phyloP scores from a whole-genome alignment of 2,113 vertebrate genomes.

The Archocentrus centrarchus region DNA sequence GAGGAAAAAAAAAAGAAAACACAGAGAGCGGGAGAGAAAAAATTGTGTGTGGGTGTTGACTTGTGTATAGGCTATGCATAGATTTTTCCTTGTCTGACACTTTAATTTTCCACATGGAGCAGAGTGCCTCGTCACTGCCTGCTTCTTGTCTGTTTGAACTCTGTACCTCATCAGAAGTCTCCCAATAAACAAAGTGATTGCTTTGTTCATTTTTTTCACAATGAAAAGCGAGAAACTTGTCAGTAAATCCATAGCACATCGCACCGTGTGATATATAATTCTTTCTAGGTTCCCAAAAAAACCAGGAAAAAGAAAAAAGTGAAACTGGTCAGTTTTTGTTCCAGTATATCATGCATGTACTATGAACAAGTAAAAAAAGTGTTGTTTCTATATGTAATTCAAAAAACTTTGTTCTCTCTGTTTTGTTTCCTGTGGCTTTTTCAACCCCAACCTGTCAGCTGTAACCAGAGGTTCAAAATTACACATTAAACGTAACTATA shows the following conservation, averaged over 20 bases:
- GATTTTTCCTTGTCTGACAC: slow-evolving; percentile 77
- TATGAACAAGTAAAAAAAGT: no score
- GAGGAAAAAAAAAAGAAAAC: slow-evolving; percentile 62
- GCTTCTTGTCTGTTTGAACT: slow-evolving; percentile 61
- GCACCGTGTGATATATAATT: background rate
- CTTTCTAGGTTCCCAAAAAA: background rate
- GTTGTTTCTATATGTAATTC: background rate
- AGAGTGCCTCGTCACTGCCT: slow-evolving; percentile 53
- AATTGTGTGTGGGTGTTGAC: slow-evolving; percentile 73
- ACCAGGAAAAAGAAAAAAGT: no score
- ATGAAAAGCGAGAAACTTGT: background rate
- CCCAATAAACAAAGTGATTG: slow-evolving; percentile 17
- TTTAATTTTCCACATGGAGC: slow-evolving; percentile 68
- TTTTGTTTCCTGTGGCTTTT: background rate
- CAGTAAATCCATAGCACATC: background rate
- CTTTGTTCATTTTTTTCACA: slow-evolving; percentile 1
- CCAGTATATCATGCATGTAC: background rate
- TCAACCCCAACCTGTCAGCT: background rate
- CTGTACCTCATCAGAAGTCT: slow-evolving; percentile 28
- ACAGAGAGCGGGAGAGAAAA: slow-evolving; percentile 42
- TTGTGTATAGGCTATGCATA: slow-evolving; percentile 77
- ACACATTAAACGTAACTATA: slow-evolving; percentile 9
- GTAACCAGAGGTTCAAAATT: slow-evolving; percentile 12
- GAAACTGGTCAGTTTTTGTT: background rate
- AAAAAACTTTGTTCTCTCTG: no score